Percentiles rank a stretch among this genome's conserved stretches.
These are phyloP conservation scores for Mormyrus hasselquistii DNA, from an alignment of 2,797 vertebrate genomes.

Conservation along the genomic window DNA sequence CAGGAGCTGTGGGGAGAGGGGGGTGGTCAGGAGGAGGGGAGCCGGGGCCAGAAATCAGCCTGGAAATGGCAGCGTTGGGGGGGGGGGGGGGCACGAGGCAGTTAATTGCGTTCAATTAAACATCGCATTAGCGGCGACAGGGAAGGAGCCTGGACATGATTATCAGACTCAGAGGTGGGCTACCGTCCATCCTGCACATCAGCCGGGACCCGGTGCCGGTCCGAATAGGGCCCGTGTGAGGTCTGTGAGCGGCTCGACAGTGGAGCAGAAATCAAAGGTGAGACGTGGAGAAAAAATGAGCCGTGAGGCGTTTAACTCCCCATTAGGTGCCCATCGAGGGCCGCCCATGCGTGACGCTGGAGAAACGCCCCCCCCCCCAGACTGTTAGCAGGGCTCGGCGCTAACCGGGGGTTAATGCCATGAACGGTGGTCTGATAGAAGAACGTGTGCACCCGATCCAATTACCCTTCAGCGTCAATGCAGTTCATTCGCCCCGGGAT, in stretches of 20 bases:
- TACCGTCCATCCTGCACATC: conserved; percentile 54
- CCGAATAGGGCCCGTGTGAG: not conserved
- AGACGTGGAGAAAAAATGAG: not conserved
- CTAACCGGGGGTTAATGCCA: conserved; percentile 68
- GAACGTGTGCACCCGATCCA: conserved; percentile 63
- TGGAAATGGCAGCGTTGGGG: conserved; percentile 30
- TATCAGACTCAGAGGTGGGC: conserved; percentile 54
- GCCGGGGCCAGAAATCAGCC: conserved; percentile 22
- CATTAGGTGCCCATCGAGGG: not conserved
- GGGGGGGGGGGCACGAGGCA: conserved; percentile 25
- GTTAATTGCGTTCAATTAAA: conserved; percentile 82
- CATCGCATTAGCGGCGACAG: conserved; percentile 84
- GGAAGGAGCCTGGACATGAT: conserved; percentile 84
- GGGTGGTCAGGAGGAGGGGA: conserved; percentile 23
- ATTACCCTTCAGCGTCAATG: conserved; percentile 64
- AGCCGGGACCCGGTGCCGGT: conserved; percentile 29
- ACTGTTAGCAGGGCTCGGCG: conserved; percentile 45
- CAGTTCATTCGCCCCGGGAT: conserved; percentile 64
- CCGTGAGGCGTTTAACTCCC: not conserved
- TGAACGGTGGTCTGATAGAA: conserved; percentile 70
- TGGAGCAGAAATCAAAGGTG: not conserved
- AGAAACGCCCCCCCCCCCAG: conserved; percentile 48
- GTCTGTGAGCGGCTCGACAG: not conserved
- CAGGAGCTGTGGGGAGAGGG: conserved; percentile 26
- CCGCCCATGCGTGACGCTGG: not conserved